Evolutionary conservation across 2,888 invertebrate genomes (phyloP).

Genomic region (Lamproptera curius): DNA sequence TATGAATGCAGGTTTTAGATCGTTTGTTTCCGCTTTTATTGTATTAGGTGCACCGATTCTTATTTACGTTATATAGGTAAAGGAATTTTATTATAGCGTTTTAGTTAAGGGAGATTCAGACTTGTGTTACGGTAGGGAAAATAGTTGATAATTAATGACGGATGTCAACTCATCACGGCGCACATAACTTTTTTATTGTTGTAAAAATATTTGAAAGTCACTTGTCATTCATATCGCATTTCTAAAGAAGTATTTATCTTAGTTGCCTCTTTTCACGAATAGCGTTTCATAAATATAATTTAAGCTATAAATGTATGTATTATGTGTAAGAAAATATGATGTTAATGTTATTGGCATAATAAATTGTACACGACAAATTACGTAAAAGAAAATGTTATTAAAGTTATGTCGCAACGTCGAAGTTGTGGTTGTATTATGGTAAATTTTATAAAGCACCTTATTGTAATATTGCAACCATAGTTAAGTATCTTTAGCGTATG

Average conservation of each 20-base stretch:
- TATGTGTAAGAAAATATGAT: too few species aligned
- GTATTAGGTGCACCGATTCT: slow-evolving; percentile 53
- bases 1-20: slow-evolving; percentile 42
- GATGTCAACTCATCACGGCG: neutral
- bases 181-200: slow-evolving; percentile 5
- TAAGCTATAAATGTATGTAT: neutral
- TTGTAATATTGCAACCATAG: slow-evolving; percentile 4
- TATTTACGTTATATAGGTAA: slow-evolving; percentile 61
- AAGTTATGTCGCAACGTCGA: neutral
- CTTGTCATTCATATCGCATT: neutral
- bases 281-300: neutral
- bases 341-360: too few species aligned
- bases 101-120: slow-evolving; percentile 13
- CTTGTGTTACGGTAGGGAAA: slow-evolving; percentile 6
- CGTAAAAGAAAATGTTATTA: neutral
- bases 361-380: too few species aligned
- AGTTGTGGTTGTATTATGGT: slow-evolving; percentile 10
- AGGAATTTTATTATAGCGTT: too few species aligned
- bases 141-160: too few species aligned
- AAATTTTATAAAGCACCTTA: slow-evolving; percentile 27
- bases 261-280: neutral
- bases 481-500: neutral
- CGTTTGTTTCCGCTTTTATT: slow-evolving; percentile 29
- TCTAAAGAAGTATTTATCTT: neutral
- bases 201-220: neutral